phyloP scores from a whole-genome alignment of 2,888 invertebrate genomes.

The Drosophila ochracea region DNA sequence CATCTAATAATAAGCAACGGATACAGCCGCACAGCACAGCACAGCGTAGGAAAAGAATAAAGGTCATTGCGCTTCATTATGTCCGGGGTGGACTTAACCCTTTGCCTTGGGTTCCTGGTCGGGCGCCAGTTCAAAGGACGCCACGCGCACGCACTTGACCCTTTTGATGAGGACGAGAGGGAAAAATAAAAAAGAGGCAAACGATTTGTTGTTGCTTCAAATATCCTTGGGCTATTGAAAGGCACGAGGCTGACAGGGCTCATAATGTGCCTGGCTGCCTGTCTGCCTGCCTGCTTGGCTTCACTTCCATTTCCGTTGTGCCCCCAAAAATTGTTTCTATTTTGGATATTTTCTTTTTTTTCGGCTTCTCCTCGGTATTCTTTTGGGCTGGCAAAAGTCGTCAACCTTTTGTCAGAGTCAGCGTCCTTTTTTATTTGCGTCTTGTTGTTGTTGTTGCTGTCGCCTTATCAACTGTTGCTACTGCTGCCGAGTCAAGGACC shows the following conservation, averaged over 20 bases:
- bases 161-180: constrained; percentile 44
- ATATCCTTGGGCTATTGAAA: constrained; percentile 68
- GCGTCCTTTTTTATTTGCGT: constrained; percentile 46
- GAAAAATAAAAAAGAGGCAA: constrained; percentile 18
- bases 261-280: constrained; percentile 6
- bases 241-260: constrained; percentile 6
- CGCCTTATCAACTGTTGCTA: constrained; percentile 66
- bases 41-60: not conserved
- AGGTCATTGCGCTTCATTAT: constrained; percentile 74
- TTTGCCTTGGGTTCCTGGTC: constrained; percentile 25
- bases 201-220: constrained; percentile 42
- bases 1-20: constrained; percentile 55
- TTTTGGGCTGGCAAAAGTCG: constrained; percentile 49
- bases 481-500: constrained; percentile 50
- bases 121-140: constrained; percentile 35
- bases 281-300: constrained; percentile 13
- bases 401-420: constrained; percentile 73
- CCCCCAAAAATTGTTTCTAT: constrained; percentile 42
- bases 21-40: constrained; percentile 1
- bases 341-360: constrained; percentile 39
- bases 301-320: constrained; percentile 36
- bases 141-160: constrained; percentile 80
- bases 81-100: constrained; percentile 53
- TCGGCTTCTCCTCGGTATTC: constrained; percentile 34
- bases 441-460: constrained; percentile 15